Base-by-base conservation (phyloP, 2,888 invertebrate genomes). In the Hermaeophaga mercurialis region DNA sequence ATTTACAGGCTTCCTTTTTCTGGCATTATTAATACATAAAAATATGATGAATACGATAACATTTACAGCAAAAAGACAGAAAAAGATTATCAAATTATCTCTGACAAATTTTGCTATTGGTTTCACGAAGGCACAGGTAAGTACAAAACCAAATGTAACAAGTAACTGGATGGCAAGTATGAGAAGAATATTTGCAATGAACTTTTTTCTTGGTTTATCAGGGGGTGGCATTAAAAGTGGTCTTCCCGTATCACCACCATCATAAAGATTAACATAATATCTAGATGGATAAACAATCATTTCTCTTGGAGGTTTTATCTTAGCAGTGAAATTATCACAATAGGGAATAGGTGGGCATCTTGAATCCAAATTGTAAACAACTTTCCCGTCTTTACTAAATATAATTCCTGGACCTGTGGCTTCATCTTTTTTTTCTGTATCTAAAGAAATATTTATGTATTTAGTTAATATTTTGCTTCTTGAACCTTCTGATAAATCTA, bases 131-230 rank as follows among this genome's bases (percentile, higher is more conserved):
- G 11, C 19, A 45, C 11, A 65, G 24, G 3, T 46, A 61, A 81
- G 79, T 58, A 81, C 75, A 39, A 68, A 69, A 3, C n/a, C n/a
- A 78, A 69, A 4, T 1, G 84, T 83, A 46, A 82, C 77, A 1
- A 77, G 39, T 24, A 85, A 71, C 66, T 85, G 84, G 1, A 77
- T 46, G 50, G 79, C 73, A 12, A 85, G 73, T 43, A 85, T 81
- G 18, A 77, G 73, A 68, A 84, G 85, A 11, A 85, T 84, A 69
- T 83, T 83, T 72, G 80, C 70, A 4, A 79, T 64, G 47, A 79
- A 79, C 19, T 53, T 26, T 18, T 61, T 61, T 1, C 64, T 53
- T 5, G 54, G 50, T 24, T 22, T 47, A 11, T 17, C 4, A 22
- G n/a, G n/a, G n/a, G n/a, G n/a, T n/a, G n/a, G n/a, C n/a, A n/a